Base-by-base conservation (phyloP, 2,113 vertebrate species). In the Myotis lucifugus region DNA sequence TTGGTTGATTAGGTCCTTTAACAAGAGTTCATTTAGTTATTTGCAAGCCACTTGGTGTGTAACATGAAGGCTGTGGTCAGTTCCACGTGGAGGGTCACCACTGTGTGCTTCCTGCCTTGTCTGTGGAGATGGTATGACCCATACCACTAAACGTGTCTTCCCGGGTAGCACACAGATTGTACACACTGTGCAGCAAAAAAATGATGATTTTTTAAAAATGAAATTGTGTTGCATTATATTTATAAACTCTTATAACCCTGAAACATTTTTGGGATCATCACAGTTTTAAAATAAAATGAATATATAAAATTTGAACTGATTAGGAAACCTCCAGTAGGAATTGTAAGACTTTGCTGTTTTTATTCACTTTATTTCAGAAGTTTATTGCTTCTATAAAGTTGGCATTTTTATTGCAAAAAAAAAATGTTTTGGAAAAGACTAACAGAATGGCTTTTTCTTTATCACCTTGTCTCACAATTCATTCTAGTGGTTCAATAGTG, bases 211-310 rank as follows among this genome's bases (percentile, higher is more conserved):
- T 59, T 48, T 23, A 82, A 52, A 72, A 40, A 37, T 90, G 10
- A 14, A 77, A 69, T 59, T 67, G 23, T 25, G 42, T 32, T 61
- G 7, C 15, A 12, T 61, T 82, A 37, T 86, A 48, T 72, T 56
- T 90, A 29, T 0, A 8, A 34, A 81, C 17, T 59, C 21, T 78
- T 88, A 13, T 1, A 70, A 37, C 56, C 40, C 21, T 59, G 29
- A 67, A n/a, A 34, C 6, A 59, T 48, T 46, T 76, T 17, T 4
- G n/a, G 32, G 54, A 23, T 76, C 29, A 86, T 86, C 29, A 54
- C n/a, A 61, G 25, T 86, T 96, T 61, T 96, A 61, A 89, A 90
- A 70, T 94, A 34, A 70, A 92, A 69, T 54, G 29, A 69, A 76
- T 61, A 74, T 89, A 37, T 81, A 76, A 96, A 54, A 48, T n/a